A percentile compares a stretch with the other conserved stretches of the same genome.
These are phyloP conservation scores for Ectemnius continuus DNA, from an alignment of 2,888 invertebrate genomes.

Conservation along the genomic window DNA sequence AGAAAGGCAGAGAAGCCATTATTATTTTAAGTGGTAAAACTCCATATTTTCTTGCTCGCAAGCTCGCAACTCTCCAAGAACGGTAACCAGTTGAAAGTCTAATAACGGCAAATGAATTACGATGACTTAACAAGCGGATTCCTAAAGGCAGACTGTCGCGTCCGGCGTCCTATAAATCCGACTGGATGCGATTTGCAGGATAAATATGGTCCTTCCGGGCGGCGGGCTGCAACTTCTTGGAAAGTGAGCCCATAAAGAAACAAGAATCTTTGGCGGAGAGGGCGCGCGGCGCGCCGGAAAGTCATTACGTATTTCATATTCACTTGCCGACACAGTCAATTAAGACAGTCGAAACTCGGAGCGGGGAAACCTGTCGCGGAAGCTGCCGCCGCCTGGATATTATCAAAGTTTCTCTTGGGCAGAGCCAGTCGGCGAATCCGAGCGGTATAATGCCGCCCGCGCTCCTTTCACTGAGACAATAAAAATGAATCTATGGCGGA, in stretches of 20 bases:
- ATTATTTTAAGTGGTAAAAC: too few species aligned
- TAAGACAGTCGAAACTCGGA: slow-evolving; percentile 52
- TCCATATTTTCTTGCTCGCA: too few species aligned
- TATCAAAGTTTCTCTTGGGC: slow-evolving; percentile 65
- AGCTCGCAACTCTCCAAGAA: too few species aligned
- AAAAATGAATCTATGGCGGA: too few species aligned
- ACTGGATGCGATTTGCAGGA: background rate
- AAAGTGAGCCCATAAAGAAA: slow-evolving; percentile 19
- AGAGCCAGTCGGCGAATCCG: slow-evolving; percentile 46
- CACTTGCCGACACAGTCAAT: slow-evolving; percentile 56
- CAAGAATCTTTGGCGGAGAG: background rate
- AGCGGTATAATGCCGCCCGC: slow-evolving; percentile 18
- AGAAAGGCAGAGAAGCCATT: too few species aligned
- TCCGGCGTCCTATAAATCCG: slow-evolving; percentile 1
- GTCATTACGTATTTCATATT: slow-evolving; percentile 45
- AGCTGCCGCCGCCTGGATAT: slow-evolving; percentile 59
- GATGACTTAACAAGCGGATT: background rate
- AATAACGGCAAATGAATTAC: too few species aligned
- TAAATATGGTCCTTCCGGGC: slow-evolving; percentile 12
- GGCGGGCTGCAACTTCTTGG: slow-evolving; percentile 5
- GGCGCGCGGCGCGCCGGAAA: background rate
- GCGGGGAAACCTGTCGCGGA: slow-evolving; percentile 25
- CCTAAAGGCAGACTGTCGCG: slow-evolving; percentile 8
- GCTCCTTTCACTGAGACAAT: too few species aligned
- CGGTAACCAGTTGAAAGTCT: too few species aligned